Percentiles rank a stretch among this genome's conserved stretches.
phyloP scores from a whole-genome alignment of 30 jellyfish, hydroid and myxozoan genomes.

The Turritopsis dohrnii region DNA sequence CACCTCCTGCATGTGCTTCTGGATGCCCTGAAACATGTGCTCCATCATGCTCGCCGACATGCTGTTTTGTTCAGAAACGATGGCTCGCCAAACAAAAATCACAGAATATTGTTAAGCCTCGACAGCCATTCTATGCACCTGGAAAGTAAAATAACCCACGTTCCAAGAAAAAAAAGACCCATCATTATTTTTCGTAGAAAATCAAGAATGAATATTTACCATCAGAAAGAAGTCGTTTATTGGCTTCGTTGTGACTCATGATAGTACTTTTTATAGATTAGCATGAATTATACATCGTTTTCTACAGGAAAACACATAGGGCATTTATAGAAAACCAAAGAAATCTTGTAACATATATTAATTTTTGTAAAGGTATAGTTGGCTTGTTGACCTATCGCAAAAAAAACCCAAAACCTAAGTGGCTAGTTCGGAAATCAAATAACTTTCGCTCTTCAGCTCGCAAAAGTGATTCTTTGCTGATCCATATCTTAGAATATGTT shows the following conservation, averaged over 20 bases:
- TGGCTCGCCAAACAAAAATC: constrained; percentile 57
- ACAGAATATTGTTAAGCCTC: neutral
- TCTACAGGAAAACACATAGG: neutral
- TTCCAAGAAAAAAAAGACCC: too few species aligned
- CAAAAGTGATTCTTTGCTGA: neutral
- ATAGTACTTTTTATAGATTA: neutral
- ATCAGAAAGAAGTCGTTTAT: neutral
- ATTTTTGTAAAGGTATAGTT: neutral
- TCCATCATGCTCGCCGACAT: constrained; percentile 91
- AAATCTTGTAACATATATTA: neutral
- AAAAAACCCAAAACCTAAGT: neutral
- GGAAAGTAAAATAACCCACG: too few species aligned
- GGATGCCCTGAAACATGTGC: constrained; percentile 95
- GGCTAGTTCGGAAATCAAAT: neutral
- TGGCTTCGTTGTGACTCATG: constrained; percentile 5
- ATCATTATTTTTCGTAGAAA: too few species aligned
- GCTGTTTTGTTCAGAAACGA: constrained; percentile 90
- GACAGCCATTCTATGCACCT: constrained; percentile 13
- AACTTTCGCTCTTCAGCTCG: neutral
- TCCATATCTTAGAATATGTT: neutral
- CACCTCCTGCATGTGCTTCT: constrained; percentile 69
- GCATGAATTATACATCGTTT: neutral
- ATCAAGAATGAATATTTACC: neutral
- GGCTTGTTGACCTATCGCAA: neutral
- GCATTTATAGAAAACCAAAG: neutral